Evolutionary conservation across 2,888 invertebrate species (phyloP).

Genomic region (Callimorpha dominula): DNA sequence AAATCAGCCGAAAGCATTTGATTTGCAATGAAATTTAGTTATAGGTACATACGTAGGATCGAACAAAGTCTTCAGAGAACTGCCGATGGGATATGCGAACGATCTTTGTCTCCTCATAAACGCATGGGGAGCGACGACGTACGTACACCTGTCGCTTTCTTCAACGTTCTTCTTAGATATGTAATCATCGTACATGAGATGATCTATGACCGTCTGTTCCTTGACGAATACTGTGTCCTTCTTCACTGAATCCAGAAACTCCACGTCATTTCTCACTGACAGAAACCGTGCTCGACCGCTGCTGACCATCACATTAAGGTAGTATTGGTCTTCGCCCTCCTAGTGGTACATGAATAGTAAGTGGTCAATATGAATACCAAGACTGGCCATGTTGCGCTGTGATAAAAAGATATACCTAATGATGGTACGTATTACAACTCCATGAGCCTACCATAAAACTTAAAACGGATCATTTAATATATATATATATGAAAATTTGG

Average conservation of each 20-base stretch:
- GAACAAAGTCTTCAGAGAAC: slow-evolving; percentile 87
- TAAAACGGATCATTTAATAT: too few species aligned
- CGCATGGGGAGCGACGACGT: slow-evolving; percentile 90
- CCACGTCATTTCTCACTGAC: slow-evolving; percentile 58
- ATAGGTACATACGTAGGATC: slow-evolving; percentile 89
- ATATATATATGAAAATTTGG: too few species aligned
- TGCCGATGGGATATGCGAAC: slow-evolving; percentile 90
- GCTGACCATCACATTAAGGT: slow-evolving; percentile 75
- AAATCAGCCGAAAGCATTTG: neutral
- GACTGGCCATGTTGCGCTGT: too few species aligned
- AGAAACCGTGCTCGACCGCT: slow-evolving; percentile 76
- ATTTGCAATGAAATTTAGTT: neutral
- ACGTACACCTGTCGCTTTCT: slow-evolving; percentile 91
- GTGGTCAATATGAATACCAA: neutral
- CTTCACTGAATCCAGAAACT: slow-evolving; percentile 68
- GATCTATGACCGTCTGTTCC: slow-evolving; percentile 90
- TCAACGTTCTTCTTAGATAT: slow-evolving; percentile 82
- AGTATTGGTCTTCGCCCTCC: slow-evolving; percentile 71
- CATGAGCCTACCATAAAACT: too few species aligned
- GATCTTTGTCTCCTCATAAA: slow-evolving; percentile 89
- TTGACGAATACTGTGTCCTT: slow-evolving; percentile 84
- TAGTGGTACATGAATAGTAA: neutral
- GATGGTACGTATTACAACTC: too few species aligned
- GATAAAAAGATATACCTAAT: too few species aligned
- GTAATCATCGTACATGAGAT: slow-evolving; percentile 91